Conservation (phyloP, 2,888 invertebrate species). For the Biston stratarius region DNA sequence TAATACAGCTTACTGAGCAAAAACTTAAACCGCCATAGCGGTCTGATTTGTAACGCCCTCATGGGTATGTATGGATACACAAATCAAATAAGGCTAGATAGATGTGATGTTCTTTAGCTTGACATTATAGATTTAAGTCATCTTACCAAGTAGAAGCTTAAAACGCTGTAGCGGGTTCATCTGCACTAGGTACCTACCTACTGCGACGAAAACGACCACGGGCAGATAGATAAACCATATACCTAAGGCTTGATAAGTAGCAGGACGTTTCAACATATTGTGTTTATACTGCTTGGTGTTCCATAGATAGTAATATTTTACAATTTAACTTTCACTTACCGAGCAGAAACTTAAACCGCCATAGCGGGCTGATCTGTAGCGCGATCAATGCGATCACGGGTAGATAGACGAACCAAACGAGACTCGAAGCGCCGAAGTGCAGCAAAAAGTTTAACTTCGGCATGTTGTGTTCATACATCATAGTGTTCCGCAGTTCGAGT, state of each 20-base stretch:
- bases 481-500: conserved; percentile 87
- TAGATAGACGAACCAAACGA: conserved; percentile 99
- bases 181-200: no score
- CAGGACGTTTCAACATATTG: no score
- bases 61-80: conserved; percentile 98
- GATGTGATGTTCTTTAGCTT: no score
- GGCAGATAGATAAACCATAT: no score
- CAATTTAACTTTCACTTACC: conserved; percentile 88
- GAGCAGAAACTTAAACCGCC: conserved; percentile 97
- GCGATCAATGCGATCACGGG: conserved; percentile 97
- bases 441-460: conserved; percentile 95
- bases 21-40: conserved; percentile 98
- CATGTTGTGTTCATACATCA: conserved; percentile 85
- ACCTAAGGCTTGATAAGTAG: no score
- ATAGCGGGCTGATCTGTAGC: conserved; percentile 96
- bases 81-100: conserved; percentile 99
- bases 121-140: no score
- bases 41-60: conserved; percentile 96
- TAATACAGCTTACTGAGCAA: conserved; percentile 95
- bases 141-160: no score
- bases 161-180: no score
- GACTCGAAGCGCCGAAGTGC: conserved; percentile 98
- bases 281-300: no score
- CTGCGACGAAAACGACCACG: no score
- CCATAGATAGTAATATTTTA: not conserved